Percentiles rank a stretch among this genome's conserved stretches.
phyloP scores from a whole-genome alignment of 2,888 invertebrate genomes.

The Ferdinandea cuprea region DNA sequence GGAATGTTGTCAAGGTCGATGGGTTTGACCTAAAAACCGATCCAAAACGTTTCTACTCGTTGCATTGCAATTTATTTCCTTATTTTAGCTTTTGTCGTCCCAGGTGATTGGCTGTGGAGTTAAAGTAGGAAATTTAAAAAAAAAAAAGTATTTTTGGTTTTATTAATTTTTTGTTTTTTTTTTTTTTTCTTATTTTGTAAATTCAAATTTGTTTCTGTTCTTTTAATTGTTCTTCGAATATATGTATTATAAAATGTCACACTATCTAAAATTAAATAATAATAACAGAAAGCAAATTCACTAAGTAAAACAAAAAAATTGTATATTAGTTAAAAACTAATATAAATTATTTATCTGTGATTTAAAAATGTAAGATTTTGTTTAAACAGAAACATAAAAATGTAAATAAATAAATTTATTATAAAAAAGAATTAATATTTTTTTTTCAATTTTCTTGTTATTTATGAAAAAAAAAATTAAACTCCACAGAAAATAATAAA shows the following conservation, averaged over 20 bases:
- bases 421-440: constrained; percentile 13
- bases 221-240: constrained; percentile 19
- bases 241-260: constrained; percentile 71
- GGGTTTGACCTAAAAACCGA: constrained; percentile 92
- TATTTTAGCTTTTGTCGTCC: constrained; percentile 91
- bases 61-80: constrained; percentile 95
- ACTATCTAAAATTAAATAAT: constrained; percentile 31
- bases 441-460: constrained; percentile 34
- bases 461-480: constrained; percentile 19
- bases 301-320: constrained; percentile 23
- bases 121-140: constrained; percentile 26
- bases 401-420: constrained; percentile 37
- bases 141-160: neutral
- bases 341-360: constrained; percentile 67
- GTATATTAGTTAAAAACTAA: constrained; percentile 66
- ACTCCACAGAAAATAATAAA: constrained; percentile 29
- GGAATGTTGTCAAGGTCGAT: constrained; percentile 93
- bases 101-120: constrained; percentile 83
- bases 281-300: neutral
- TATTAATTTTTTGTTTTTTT: constrained; percentile 2
- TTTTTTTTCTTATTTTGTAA: constrained; percentile 36
- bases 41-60: constrained; percentile 93
- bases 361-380: constrained; percentile 66
- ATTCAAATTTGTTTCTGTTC: constrained; percentile 17
- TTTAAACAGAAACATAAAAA: constrained; percentile 24